A percentile compares a stretch with the other conserved stretches of the same genome.
phyloP scores from a whole-genome alignment of 2,113 vertebrate genomes.

The Hemiscyllium ocellatum region DNA sequence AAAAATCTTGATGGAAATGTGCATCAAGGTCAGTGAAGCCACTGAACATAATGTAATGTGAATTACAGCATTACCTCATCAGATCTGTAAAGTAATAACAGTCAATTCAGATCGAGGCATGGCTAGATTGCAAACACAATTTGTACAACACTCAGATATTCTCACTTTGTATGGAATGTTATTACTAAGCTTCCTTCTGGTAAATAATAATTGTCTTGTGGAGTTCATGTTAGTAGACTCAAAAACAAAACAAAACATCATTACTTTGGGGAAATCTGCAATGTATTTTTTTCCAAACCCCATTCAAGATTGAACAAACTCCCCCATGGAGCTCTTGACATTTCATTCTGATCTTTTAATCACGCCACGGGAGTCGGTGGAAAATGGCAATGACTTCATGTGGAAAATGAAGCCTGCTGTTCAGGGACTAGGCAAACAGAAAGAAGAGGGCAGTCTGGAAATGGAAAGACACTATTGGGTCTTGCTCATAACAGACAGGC shows the following conservation, averaged over 20 bases:
- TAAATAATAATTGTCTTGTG: not conserved
- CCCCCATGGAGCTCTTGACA: not conserved
- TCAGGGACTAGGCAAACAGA: not conserved
- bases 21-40: not conserved
- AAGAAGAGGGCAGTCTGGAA: not conserved
- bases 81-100: not conserved
- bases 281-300: conserved; percentile 6
- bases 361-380: not conserved
- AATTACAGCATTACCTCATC: not conserved
- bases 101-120: not conserved
- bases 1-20: not conserved
- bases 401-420: conserved; percentile 22
- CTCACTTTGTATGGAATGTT: not conserved
- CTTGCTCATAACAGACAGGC: not conserved
- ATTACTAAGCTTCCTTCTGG: not conserved
- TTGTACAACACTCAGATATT: not conserved
- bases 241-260: not conserved
- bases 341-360: conserved; percentile 32
- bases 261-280: conserved; percentile 12
- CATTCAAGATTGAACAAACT: conserved; percentile 7
- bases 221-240: not conserved
- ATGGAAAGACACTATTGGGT: not conserved
- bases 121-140: not conserved
- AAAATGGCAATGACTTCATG: conserved; percentile 26
- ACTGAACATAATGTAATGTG: not conserved